Conservation (phyloP, 2,888 invertebrate genomes). For the Shargacucullia verbasci region DNA sequence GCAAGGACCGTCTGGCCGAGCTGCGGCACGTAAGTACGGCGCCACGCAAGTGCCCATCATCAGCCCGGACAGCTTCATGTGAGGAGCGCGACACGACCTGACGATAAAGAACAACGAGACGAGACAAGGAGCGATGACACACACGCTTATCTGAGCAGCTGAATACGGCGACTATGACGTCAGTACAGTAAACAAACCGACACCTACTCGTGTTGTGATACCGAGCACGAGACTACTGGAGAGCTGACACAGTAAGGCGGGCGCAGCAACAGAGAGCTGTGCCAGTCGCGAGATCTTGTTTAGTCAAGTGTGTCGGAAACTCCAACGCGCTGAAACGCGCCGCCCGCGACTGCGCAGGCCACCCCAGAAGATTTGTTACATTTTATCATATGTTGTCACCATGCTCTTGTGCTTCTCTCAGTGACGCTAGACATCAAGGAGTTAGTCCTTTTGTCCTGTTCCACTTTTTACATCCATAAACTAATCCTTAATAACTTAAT, state of each 20-base stretch:
- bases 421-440: too few relatives aligned
- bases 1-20: constrained; percentile 82
- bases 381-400: too few relatives aligned
- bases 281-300: not conserved
- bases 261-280: not conserved
- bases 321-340: not conserved
- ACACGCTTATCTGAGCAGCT: not conserved
- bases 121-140: not conserved
- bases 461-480: not conserved
- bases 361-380: too few relatives aligned
- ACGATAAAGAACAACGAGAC: too few relatives aligned
- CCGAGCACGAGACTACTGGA: not conserved
- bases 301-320: not conserved
- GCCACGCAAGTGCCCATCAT: not conserved
- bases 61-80: too few relatives aligned
- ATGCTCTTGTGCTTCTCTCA: too few relatives aligned
- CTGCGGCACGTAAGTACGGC: constrained; percentile 75
- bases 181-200: constrained; percentile 42
- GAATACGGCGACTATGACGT: constrained; percentile 34
- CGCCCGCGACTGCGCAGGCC: not conserved
- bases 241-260: not conserved
- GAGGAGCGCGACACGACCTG: too few relatives aligned
- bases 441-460: not conserved
- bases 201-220: constrained; percentile 3
- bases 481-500: too few relatives aligned